These are phyloP conservation scores for Agonopterix heracliana DNA, from an alignment of 2,888 invertebrate species.

Conservation along the genomic window DNA sequence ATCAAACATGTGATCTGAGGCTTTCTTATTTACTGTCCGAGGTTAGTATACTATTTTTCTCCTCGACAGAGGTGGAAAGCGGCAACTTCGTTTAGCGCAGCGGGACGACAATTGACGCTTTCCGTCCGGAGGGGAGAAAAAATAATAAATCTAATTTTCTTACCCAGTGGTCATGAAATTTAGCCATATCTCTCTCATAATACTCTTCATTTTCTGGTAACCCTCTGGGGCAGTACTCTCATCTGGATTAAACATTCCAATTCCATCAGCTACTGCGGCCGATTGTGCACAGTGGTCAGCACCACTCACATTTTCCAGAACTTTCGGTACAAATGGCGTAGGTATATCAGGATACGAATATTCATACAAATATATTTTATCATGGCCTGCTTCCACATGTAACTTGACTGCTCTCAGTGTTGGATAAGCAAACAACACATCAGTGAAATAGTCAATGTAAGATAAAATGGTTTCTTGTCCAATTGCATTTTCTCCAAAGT, in stretches of 20 bases:
- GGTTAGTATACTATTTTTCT: no score
- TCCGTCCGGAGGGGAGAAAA: no score
- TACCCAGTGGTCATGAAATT: constrained; percentile 40
- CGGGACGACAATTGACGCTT: no score
- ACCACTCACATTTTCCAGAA: constrained; percentile 20
- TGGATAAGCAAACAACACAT: constrained; percentile 25
- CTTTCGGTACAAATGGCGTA: not conserved
- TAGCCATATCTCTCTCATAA: constrained; percentile 30
- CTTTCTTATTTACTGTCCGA: no score
- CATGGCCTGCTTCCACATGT: constrained; percentile 24
- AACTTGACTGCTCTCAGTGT: constrained; percentile 23
- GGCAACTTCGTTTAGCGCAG: no score
- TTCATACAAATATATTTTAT: constrained; percentile 31
- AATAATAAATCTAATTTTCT: constrained; percentile 11
- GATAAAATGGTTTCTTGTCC: constrained; percentile 19
- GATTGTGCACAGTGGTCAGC: constrained; percentile 31
- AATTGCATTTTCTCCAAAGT: constrained; percentile 28
- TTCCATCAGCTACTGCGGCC: constrained; percentile 21
- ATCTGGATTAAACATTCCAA: not conserved
- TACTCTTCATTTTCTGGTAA: constrained; percentile 19
- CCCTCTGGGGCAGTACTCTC: constrained; percentile 17
- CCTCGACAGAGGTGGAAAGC: no score
- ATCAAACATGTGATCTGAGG: no score
- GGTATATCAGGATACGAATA: constrained; percentile 26
- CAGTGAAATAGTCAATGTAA: constrained; percentile 32